Conservation (phyloP, 1,140 invertebrate species). For the Philotrypesis tridentata region DNA sequence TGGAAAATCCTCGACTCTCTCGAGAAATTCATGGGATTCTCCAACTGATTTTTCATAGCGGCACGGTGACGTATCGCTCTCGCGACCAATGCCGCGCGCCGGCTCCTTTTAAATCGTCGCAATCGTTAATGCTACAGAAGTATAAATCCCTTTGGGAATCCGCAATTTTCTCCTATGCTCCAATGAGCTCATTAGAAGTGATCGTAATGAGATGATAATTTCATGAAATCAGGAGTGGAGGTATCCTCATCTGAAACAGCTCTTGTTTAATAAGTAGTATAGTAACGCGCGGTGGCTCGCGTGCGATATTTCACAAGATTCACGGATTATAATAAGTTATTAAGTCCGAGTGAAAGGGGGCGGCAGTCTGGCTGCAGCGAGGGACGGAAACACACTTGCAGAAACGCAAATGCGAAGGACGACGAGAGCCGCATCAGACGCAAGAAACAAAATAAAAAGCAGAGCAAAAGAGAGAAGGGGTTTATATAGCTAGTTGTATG, state of each 20-base stretch:
- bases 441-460: conserved; percentile 36
- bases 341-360: conserved; percentile 56
- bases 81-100: too few relatives aligned
- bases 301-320: conserved; percentile 25
- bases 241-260: too few relatives aligned
- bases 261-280: neutral
- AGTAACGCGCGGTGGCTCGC: neutral
- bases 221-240: neutral
- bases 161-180: neutral
- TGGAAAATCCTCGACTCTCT: neutral
- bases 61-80: neutral
- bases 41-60: neutral
- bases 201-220: neutral
- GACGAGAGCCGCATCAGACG: neutral
- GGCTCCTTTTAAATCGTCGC: neutral
- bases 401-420: neutral
- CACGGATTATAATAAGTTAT: conserved; percentile 66
- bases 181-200: neutral
- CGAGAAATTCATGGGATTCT: conserved; percentile 22
- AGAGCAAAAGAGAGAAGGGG: conserved; percentile 45
- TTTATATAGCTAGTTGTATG: conserved; percentile 2
- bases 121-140: too few relatives aligned
- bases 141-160: neutral
- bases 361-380: conserved; percentile 37
- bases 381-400: conserved; percentile 29